Base-by-base conservation (phyloP, 2,888 invertebrate species). In the Caenorhabditis panamensis region DNA sequence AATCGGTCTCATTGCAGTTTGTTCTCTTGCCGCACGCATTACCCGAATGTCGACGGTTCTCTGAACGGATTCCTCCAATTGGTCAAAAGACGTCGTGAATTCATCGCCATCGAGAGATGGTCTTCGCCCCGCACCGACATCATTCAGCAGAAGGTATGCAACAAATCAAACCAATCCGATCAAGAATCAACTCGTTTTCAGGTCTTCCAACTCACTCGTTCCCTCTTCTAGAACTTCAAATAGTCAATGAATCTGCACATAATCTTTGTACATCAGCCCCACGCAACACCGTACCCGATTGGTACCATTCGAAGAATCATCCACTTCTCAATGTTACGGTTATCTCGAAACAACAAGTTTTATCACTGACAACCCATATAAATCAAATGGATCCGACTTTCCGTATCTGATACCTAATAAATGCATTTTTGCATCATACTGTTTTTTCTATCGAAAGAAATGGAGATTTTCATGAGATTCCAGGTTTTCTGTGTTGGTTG, bases 61-160 rank as follows among this genome's bases (percentile, higher is more conserved):
- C 59, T 89, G 31, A 79, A 72, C 51, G 78, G 82, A 22, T 89
- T 89, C 79, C 58, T 89, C 18, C 72, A 83, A 26, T 58, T 88
- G 24, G 82, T 88, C 44, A 87, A 86, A 75, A 63, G 78, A 49
- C 72, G 79, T 58, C 84, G 86, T 41, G 69, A 81, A 61, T 88
- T 89, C 66, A 87, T 88, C 59, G 81, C 85, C n/a, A 73, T 88
- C 76, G 83, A 86, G 44, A 81, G 87, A 68, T 89, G 88, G 88
- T 77, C 82, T 11, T 83, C 82, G 6, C 82, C 83, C 20, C 61
- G 72, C 41, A 84, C 84, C 1, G 87, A 87, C 44, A 79, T 87
- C 36, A 81, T 84, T 71, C 87, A 86, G 61, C 67, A 84, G 49
- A 86, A 87, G 75, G 79, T 83, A 26, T 54, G 47, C 61, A 2